phyloP scores from a whole-genome alignment of 2,888 invertebrate species.

The Chaitophorus viminalis region DNA sequence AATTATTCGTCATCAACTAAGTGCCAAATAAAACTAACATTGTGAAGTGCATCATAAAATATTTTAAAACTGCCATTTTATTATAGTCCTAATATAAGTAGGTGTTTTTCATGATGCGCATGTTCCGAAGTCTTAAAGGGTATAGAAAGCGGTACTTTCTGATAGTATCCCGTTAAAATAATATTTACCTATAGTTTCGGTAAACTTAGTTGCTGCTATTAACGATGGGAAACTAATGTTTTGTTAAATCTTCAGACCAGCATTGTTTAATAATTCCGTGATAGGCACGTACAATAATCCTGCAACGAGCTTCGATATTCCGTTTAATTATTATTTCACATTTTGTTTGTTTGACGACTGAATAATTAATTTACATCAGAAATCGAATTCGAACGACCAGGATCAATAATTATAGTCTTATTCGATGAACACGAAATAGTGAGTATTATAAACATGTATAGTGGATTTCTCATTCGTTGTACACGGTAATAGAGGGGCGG shows the following conservation, averaged over 20 bases:
- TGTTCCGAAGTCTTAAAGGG: not conserved
- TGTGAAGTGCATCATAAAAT: no score
- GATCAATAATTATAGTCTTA: not conserved
- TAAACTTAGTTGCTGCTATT: not conserved
- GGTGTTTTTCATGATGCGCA: not conserved
- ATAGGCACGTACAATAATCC: not conserved
- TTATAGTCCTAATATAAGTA: not conserved
- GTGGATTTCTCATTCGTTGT: not conserved
- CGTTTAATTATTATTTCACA: not conserved
- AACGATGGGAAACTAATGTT: conserved; percentile 11
- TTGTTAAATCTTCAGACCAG: not conserved
- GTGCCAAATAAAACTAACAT: no score
- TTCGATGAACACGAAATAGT: not conserved
- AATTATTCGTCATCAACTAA: not conserved
- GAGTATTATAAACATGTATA: not conserved
- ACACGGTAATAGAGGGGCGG: no score
- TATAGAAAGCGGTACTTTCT: not conserved
- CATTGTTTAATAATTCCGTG: not conserved
- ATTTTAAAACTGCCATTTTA: conserved; percentile 3
- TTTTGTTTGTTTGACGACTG: no score
- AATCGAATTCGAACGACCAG: not conserved
- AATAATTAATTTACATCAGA: not conserved
- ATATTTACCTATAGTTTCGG: not conserved
- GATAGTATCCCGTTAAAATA: conserved; percentile 10
- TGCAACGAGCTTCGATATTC: not conserved